These are phyloP conservation scores for Agrochola litura DNA, from an alignment of 2,888 invertebrate genomes.

Conservation along the genomic window DNA sequence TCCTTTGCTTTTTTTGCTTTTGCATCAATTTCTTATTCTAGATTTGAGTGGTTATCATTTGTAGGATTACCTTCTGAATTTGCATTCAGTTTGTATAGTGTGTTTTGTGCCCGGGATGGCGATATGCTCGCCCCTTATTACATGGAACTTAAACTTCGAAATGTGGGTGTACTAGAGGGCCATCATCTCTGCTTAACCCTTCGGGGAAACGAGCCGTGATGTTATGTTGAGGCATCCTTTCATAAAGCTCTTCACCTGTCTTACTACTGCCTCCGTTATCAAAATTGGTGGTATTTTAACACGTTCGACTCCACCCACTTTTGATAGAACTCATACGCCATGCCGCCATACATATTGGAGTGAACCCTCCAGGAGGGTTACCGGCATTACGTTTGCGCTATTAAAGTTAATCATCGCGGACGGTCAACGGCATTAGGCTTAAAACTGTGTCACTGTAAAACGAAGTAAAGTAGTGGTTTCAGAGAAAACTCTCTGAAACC, in stretches of 20 bases:
- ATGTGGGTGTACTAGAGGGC: background rate
- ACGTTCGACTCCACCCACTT: too few species aligned
- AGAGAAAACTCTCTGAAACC: too few species aligned
- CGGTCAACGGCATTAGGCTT: too few species aligned
- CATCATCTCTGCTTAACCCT: background rate
- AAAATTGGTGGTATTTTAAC: background rate
- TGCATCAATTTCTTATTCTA: background rate
- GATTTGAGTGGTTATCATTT: background rate
- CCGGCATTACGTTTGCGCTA: too few species aligned
- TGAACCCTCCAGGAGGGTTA: too few species aligned
- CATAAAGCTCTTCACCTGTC: background rate
- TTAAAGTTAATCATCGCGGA: too few species aligned
- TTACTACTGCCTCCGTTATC: background rate
- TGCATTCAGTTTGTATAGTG: background rate
- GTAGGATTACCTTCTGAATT: background rate
- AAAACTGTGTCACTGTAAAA: too few species aligned
- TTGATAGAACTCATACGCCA: too few species aligned
- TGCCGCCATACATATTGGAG: too few species aligned
- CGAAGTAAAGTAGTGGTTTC: too few species aligned
- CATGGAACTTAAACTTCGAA: background rate
- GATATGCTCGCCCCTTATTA: background rate
- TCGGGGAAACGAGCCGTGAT: background rate
- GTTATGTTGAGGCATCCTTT: background rate
- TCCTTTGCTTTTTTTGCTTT: background rate
- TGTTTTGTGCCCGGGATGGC: background rate